Base-by-base conservation (phyloP, 2,113 vertebrate species). In the Calyptomena viridis region DNA sequence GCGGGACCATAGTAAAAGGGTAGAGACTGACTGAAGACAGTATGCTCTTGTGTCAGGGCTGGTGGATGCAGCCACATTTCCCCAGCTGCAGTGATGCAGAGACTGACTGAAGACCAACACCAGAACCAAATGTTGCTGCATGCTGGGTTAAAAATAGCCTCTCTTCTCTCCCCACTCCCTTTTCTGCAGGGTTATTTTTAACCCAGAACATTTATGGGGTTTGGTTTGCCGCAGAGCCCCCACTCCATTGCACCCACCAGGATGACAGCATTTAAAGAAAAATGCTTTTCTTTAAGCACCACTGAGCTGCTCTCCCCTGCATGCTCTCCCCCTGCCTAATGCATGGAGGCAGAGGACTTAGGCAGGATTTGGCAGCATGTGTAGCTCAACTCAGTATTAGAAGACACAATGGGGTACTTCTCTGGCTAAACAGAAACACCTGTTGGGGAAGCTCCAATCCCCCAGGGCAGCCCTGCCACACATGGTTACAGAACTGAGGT, bases 91-190 rank as follows among this genome's bases (percentile, higher is more conserved):
- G 69, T 4, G 31, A 84, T 47, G 42, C 55, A 93, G 60, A 93
- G 60, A 37, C 39, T 90, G 68, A 84, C 76, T 94, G 93, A 91
- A 93, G 86, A 89, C 39, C 86, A 78, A 92, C 28, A 80, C 52
- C 56, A 93, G 83, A 93, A 90, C 42, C 76, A 78, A 94, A 86
- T 8, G 52, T 68, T 92, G 86, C 89, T 72, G 89, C 77, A 63
- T 12, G 35, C 83, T 91, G 60, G 30, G 56, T 93, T 96, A 95
- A 96, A 97, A 96, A 96, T 95, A 95, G 80, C 73, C 76, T 87
- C 60, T 56, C 58, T 80, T 47, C 83, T 91, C 77, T 87, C 80
- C 80, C 52, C 73, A 71, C 85, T 90, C 89, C 80, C 63, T 87
- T 67, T 90, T 67, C 86, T 84, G 87, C 68, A 4, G 2, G 47